Base-by-base conservation (phyloP, 2,113 vertebrate genomes). In the Thamnaconus septentrionalis region DNA sequence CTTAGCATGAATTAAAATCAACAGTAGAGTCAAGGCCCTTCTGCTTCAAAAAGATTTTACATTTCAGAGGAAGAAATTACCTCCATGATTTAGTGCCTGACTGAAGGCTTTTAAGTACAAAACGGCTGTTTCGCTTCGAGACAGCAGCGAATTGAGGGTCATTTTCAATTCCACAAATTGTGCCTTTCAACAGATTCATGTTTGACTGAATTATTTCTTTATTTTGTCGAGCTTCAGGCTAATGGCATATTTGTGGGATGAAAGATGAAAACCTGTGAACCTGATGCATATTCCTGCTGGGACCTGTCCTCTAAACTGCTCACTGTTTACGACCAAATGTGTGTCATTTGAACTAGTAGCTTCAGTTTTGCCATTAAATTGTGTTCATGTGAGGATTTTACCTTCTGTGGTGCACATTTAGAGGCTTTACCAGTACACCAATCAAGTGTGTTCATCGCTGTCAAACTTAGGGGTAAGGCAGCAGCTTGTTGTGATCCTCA, bases 251-350 rank as follows among this genome's bases (percentile, higher is more conserved):
- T 42, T 75, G 58, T 49, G 40, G 44, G 8, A 41, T 51, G 9
- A 74, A 70, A 39, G 56, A 62, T 71, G 53, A 52, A 85, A 85
- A 80, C 10, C 56, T 60, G 73, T 41, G 59, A 62, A 64, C 64
- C 66, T 76, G 50, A 81, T 51, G 65, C 31, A 63, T 56, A 66
- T 80, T 80, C 76, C 71, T 73, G 59, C 64, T 61, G 76, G 39
- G 62, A 76, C 8, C n/a, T 1, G 0, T 31, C 46, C 18, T 59
- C 66, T 73, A 53, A 5, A 0, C 47, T 62, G 64, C 67, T 43
- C 61, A 53, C 8, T 46, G 43, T 74, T 82, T 69, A 67, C 62
- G 53, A 71, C 18, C 18, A 31, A 31, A 31, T 31, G 18, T 31
- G 18, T 31, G 18, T 31, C 18, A 31, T 31, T 31, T 31, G 18